Evolutionary conservation across 2,797 vertebrate species (phyloP), one percentile per base, ranked within the genome.

Genomic region (Tokudaia muenninki): DNA sequence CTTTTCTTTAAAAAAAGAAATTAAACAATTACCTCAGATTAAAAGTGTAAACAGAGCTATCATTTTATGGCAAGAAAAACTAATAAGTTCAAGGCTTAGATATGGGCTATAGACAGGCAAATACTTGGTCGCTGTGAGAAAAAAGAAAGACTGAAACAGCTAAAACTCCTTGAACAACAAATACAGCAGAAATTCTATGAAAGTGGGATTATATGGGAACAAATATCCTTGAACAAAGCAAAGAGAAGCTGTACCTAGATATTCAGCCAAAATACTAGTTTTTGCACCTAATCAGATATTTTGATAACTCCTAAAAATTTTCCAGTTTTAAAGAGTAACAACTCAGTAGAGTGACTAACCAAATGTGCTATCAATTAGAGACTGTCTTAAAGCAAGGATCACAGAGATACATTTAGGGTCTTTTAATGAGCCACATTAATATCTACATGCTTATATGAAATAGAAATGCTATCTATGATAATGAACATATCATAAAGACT

Each of bases 241-340:
- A 61, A 94, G 57, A 94, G 65, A 92, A 59, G 0, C 10, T 90
- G 37, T 4, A 74, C 22, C 80, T 87, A 94, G 59, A 80, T 94
- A 80, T 50, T 84, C 63, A 90, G 37, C 19, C 67, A 21, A 92
- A 91, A 79, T 67, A 47, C 55, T 50, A 80, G 11, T 74, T 89
- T 89, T 89, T 63, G 52, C 6, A 91, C 34, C 67, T 92, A 92
- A 55, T n/a, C 77, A 90, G 34, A 95, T 89, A 41, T 95, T 96
- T 74, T 61, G 29, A 34, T 92, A 87, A 94, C 34, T 81, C 37
- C 75, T 57, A 91, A 90, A 94, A 86, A 41, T 78, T 79, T 24
- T 92, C n/a, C 4, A 65, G n/a, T n/a, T 83, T 92, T 86, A 72
- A 70, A 59, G 92, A 90, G 82, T 79, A 92, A 90, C 37, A 92